phyloP scores from a whole-genome alignment of 92 coral and sea anemone genomes.

The Isaurus tuberculatus region DNA sequence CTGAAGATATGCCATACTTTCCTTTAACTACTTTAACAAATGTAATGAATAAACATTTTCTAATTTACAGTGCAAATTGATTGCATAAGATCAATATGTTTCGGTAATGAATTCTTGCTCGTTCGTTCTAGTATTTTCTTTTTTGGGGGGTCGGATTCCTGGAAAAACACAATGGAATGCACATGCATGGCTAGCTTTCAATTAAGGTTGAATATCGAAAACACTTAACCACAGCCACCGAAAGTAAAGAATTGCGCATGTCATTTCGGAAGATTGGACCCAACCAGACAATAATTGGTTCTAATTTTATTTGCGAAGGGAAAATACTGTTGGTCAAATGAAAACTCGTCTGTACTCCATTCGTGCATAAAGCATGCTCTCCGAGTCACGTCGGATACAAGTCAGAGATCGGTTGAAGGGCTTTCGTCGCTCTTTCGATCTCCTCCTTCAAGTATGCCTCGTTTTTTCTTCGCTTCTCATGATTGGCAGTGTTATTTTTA shows the following conservation, averaged over 20 bases:
- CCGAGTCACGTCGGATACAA: neutral
- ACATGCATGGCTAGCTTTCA: neutral
- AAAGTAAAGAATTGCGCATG: slow-evolving; percentile 30
- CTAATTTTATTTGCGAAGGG: neutral
- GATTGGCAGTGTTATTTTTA: slow-evolving; percentile 41
- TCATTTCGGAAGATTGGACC: neutral
- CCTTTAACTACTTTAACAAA: neutral
- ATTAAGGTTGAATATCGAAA: slow-evolving; percentile 1
- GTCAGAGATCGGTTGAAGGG: neutral
- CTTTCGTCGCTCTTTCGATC: neutral
- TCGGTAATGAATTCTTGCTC: neutral
- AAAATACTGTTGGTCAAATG: neutral
- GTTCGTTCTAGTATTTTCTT: neutral
- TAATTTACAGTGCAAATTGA: neutral
- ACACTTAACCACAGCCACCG: neutral
- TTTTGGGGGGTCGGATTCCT: slow-evolving; percentile 25
- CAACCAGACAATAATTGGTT: neutral
- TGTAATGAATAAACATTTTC: neutral
- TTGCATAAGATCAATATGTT: neutral
- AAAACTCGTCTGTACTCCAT: neutral
- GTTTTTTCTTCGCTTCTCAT: slow-evolving; percentile 12
- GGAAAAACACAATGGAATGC: slow-evolving; percentile 33
- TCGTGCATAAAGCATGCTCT: slow-evolving; percentile 5
- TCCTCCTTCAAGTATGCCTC: slow-evolving; percentile 18
- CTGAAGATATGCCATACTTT: neutral